Base-by-base conservation (phyloP, 2,888 invertebrate genomes). In the Eretmocerus hayati region DNA sequence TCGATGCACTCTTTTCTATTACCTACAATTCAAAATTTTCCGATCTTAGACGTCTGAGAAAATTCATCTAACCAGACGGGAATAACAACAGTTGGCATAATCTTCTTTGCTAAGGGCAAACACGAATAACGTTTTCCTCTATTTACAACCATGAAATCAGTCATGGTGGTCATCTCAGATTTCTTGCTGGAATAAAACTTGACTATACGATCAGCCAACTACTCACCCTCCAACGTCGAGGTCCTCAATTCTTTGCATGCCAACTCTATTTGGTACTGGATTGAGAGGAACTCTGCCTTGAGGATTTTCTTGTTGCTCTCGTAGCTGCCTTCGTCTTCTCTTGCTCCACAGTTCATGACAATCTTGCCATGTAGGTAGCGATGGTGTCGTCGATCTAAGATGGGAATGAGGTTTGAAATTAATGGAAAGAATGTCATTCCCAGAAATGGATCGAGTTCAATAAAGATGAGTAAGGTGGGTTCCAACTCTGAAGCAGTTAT, bases 311-410 rank as follows among this genome's bases (percentile, higher is more conserved):
- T 83, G 82, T 65, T 86, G 87, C 63, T 90, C 90, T 37, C 87
- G 78, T 66, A 88, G 79, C 69, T 88, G 88, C 23, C 84, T 78
- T 59, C 92, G 83, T n/a, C 93, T 83, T 69, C 90, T 90, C 74
- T 99, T 99, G 63, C 93, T 92, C 96, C 97, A 99, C 66, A 99
- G 79, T 74, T 99, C 99, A 75, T 99, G 97, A 71, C 99, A 99
- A 74, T 99, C 97, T 74, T 99, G 96, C 85, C 91, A 91, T 23
- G 87, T 90, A 1, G 96, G 96, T 57, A 97, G 74, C 70, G 84
- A 83, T 1, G 90, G 88, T 1, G 84, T 83, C 42, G 84, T 78
- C 84, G 90, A 89, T 72, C 90, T 90, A 69, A 42, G 32, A 46
- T 37, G 50, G 15, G 15, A 33, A 33, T 33, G 5, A 33, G 1